These are phyloP conservation scores for Malaclemys terrapin DNA, from an alignment of 2,113 vertebrate genomes.

Conservation along the genomic window DNA sequence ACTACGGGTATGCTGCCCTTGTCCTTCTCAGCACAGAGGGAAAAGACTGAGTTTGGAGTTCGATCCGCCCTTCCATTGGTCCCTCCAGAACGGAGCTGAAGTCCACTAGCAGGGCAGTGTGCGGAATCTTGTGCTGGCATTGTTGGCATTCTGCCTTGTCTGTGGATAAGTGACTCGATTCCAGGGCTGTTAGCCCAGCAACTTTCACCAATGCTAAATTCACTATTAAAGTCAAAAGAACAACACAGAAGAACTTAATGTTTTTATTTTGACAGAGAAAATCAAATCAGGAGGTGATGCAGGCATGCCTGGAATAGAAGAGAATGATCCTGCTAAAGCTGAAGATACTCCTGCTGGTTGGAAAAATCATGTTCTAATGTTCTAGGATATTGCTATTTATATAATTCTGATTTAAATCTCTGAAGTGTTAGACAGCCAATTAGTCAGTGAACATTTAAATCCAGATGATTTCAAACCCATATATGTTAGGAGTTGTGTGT, in stretches of 20 bases:
- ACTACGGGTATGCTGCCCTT: neutral
- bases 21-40: neutral
- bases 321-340: conserved; percentile 91
- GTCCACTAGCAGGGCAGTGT: rapidly evolving
- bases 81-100: neutral
- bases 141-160: rapidly evolving
- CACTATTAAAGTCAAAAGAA: neutral
- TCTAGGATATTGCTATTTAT: neutral
- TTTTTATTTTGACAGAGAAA: conserved; percentile 82
- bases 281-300: conserved; percentile 92
- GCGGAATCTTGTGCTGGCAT: neutral
- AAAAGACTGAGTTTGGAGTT: neutral
- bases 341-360: conserved; percentile 90
- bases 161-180: neutral
- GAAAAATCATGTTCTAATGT: conserved; percentile 13
- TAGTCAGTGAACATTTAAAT: neutral
- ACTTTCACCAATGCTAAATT: neutral
- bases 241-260: conserved; percentile 7
- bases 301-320: conserved; percentile 98
- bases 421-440: neutral
- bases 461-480: neutral
- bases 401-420: neutral
- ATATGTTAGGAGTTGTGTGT: neutral
- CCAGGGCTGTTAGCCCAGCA: neutral
- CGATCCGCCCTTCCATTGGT: too few species aligned